A percentile compares a stretch with the other conserved stretches of the same genome.
These are phyloP conservation scores for Priocnemis perturbator DNA, from an alignment of 2,888 invertebrate species.

Conservation along the genomic window DNA sequence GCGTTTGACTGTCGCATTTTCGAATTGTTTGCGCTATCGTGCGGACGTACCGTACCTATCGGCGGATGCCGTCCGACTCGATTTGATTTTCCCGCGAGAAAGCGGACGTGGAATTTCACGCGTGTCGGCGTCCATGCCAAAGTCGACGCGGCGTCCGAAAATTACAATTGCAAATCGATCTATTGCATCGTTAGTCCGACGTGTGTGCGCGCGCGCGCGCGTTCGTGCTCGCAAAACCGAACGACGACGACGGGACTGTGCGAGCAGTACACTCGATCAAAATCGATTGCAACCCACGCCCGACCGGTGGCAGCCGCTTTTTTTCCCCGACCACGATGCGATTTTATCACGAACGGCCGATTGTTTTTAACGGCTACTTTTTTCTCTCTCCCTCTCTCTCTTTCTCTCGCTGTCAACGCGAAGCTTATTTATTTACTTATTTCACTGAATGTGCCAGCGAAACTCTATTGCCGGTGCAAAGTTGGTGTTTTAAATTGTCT, in stretches of 20 bases:
- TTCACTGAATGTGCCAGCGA: too few species aligned
- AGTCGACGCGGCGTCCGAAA: constrained; percentile 7
- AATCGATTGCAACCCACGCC: constrained; percentile 6
- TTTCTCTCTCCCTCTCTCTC: neutral
- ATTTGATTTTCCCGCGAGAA: constrained; percentile 11
- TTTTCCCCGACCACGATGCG: constrained; percentile 1
- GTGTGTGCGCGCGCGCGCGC: too few species aligned
- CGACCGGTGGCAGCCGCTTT: neutral
- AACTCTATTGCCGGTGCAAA: too few species aligned
- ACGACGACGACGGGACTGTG: neutral
- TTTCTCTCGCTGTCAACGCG: neutral
- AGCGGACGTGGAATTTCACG: constrained; percentile 10
- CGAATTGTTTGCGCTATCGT: constrained; percentile 6
- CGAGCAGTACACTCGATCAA: constrained; percentile 1
- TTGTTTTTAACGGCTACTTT: constrained; percentile 10
- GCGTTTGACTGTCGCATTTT: neutral
- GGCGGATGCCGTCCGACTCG: neutral
- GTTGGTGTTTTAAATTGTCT: too few species aligned
- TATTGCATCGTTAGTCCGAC: constrained; percentile 4
- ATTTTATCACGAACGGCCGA: constrained; percentile 9
- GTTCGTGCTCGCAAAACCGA: neutral
- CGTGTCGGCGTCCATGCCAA: neutral
- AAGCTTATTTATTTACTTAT: too few species aligned
- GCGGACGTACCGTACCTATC: neutral
- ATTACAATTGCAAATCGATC: constrained; percentile 48